Conservation (phyloP, 2,888 invertebrate species). For the Sceliomorpha sp. region DNA sequence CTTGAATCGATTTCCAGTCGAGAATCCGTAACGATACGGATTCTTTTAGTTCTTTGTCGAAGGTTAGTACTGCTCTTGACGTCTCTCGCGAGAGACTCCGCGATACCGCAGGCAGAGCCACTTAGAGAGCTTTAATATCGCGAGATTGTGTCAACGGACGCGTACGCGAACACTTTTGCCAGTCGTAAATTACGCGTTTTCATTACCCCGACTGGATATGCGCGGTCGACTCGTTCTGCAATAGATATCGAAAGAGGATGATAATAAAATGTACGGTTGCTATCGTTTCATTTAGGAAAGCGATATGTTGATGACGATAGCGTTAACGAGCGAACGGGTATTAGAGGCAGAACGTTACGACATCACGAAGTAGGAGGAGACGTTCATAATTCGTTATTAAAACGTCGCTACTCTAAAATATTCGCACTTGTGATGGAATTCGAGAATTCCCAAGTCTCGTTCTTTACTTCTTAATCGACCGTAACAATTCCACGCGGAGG, state of each 20-base stretch:
- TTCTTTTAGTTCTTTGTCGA: conserved; percentile 49
- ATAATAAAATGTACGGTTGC: conserved; percentile 25
- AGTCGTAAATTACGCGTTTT: conserved; percentile 33
- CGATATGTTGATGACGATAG: conserved; percentile 23
- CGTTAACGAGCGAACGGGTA: conserved; percentile 22
- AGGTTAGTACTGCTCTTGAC: conserved; percentile 27
- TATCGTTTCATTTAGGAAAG: conserved; percentile 10
- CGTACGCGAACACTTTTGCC: conserved; percentile 16
- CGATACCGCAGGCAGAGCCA: conserved; percentile 2
- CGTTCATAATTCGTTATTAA: not conserved
- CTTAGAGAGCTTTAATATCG: conserved; percentile 18
- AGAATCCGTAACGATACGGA: conserved; percentile 64
- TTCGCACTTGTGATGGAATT: too few relatives aligned
- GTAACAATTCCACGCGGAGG: too few relatives aligned
- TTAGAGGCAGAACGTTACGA: not conserved
- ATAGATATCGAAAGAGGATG: conserved; percentile 19
- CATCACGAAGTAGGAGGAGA: not conserved
- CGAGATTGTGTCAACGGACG: conserved; percentile 11
- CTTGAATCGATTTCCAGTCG: conserved; percentile 48
- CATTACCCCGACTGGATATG: conserved; percentile 18
- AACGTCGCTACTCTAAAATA: not conserved
- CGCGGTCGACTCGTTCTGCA: conserved; percentile 21
- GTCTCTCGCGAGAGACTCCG: conserved; percentile 19
- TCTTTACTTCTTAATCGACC: too few relatives aligned
- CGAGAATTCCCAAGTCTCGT: too few relatives aligned